A percentile compares a stretch with the other conserved stretches of the same genome.
These are phyloP conservation scores for Trichonephila clavata DNA, from an alignment of 1,140 invertebrate species.

Conservation along the genomic window DNA sequence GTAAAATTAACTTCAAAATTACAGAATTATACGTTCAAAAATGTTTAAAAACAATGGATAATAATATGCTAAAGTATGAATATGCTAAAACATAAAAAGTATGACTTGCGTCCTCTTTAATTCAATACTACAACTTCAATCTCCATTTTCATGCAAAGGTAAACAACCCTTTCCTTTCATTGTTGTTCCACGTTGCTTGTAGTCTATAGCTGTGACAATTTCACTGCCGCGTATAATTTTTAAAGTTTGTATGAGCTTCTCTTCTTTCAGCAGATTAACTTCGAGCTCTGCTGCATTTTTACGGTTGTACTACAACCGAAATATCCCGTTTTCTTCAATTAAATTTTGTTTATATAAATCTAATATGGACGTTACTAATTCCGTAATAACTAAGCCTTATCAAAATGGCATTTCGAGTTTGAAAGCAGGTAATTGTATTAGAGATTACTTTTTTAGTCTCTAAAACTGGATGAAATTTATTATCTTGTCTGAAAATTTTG, in stretches of 20 bases:
- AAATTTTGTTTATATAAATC: constrained; percentile 1
- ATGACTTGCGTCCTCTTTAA: not conserved
- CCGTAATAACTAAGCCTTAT: constrained; percentile 29
- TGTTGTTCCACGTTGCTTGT: constrained; percentile 3
- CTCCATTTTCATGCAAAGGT: constrained; percentile 17
- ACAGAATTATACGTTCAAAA: too few species aligned
- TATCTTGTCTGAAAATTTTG: not conserved
- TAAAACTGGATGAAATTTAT: not conserved
- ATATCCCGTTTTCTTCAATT: not conserved
- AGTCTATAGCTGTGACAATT: not conserved
- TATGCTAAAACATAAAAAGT: too few species aligned
- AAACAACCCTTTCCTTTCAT: constrained; percentile 37
- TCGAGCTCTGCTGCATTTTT: not conserved
- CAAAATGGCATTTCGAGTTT: constrained; percentile 38
- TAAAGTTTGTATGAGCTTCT: not conserved
- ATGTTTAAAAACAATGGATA: not conserved
- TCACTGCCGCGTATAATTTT: not conserved
- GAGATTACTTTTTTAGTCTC: not conserved
- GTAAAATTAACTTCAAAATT: too few species aligned
- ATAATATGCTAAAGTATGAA: too few species aligned
- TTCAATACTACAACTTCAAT: constrained; percentile 19
- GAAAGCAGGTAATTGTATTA: constrained; percentile 7
- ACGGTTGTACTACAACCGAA: not conserved
- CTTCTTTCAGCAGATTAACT: not conserved
- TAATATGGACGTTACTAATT: constrained; percentile 39